A percentile compares a stretch with the other conserved stretches of the same genome.
These are phyloP conservation scores for Sparidentex hasta DNA, from an alignment of 2,797 vertebrate species.

Conservation along the genomic window DNA sequence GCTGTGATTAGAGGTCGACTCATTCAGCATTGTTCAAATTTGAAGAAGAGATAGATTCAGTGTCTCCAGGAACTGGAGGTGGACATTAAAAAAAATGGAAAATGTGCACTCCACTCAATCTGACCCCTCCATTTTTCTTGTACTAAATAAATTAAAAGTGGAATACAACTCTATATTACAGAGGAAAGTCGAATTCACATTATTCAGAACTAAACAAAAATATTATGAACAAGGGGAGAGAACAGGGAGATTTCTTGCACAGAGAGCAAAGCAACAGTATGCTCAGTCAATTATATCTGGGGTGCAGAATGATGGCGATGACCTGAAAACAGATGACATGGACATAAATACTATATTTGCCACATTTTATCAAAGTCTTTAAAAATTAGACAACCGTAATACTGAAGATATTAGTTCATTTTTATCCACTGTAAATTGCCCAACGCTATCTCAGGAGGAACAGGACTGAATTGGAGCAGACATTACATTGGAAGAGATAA, in stretches of 20 bases:
- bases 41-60: not conserved
- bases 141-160: not conserved
- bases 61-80: not conserved
- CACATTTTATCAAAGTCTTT: not conserved
- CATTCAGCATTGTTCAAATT: not conserved
- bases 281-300: not conserved
- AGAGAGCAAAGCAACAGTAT: not conserved
- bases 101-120: not conserved
- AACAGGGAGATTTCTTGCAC: not conserved
- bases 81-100: not conserved
- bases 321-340: not conserved
- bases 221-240: not conserved
- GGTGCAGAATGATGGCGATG: not conserved
- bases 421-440: not conserved
- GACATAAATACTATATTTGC: not conserved
- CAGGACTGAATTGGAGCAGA: not conserved
- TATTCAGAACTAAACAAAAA: not conserved
- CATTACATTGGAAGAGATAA: not conserved
- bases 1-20: not conserved
- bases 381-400: not conserved
- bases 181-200: not conserved
- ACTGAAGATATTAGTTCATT: not conserved
- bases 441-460: not conserved
- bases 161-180: not conserved
- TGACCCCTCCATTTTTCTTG: not conserved